Percentiles rank a stretch among this genome's conserved stretches.
Conservation (phyloP, 2,888 invertebrate species). For the Acrocyrtus sp. region DNA sequence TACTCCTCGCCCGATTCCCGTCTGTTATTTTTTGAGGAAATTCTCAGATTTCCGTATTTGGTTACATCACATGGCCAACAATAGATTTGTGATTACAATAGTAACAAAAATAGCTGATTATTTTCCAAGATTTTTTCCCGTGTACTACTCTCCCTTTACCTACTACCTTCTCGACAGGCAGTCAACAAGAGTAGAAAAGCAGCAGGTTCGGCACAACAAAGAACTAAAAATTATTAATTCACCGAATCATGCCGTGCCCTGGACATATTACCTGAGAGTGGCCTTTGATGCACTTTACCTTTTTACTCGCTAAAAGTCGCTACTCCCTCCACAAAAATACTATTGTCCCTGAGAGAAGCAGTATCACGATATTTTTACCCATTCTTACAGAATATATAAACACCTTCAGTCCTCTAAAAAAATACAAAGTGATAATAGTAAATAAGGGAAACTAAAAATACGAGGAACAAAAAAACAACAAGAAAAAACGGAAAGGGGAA, state of each 20-base stretch:
- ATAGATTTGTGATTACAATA: too few species aligned
- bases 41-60: too few species aligned
- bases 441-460: constrained; percentile 10
- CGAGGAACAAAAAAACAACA: not conserved
- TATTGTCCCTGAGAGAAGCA: constrained; percentile 1
- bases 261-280: not conserved
- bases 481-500: constrained; percentile 28
- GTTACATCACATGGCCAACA: too few species aligned
- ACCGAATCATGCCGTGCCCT: constrained; percentile 1
- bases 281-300: not conserved
- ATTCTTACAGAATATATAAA: constrained; percentile 10
- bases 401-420: constrained; percentile 5
- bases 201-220: constrained; percentile 1
- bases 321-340: not conserved
- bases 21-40: too few species aligned
- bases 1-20: too few species aligned
- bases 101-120: too few species aligned
- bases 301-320: constrained; percentile 4
- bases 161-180: constrained; percentile 36
- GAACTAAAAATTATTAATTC: not conserved
- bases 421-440: constrained; percentile 2
- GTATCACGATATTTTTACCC: not conserved
- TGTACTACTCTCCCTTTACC: not conserved
- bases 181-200: not conserved
- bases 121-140: not conserved